Evolutionary conservation across 2,888 invertebrate genomes (phyloP), one percentile per base, ranked within the genome.

Genomic region (Beris morrisii): DNA sequence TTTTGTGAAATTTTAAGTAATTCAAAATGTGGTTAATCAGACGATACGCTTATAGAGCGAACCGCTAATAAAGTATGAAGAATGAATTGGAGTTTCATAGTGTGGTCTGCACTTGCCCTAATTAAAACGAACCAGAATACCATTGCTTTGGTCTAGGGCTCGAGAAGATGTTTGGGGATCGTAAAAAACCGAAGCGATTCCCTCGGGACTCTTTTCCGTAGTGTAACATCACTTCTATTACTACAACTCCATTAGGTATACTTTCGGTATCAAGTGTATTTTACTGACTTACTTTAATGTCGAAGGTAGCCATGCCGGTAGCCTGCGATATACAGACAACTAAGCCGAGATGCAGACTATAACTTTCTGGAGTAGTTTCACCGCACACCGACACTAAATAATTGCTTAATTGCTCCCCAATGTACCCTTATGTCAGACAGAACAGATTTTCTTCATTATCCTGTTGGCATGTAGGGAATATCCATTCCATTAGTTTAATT

Each of bases 391-490:
- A 58, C 57, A 58, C 45, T 58, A 58, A 58, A 58, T 45, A 45
- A 45, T 58, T 58, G 57, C 57, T 44, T 58, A 58, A 58, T 58
- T 58, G 57, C 45, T 58, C 57, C 57, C 57, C 57, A 28, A 22
- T 58, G 57, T 45, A 30, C 45, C 22, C 57, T 58, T 58, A 28
- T 30, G 45, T 28, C 28, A 45, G 45, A 45, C 28, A 45, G 45
- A 58, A 58, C 57, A 58, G 46, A 58, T 58, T 58, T 58, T 58
- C 12, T 46, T 58, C 57, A 58, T 58, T 58, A 58, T 58, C 45
- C 30, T 58, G 57, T 46, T 45, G 22, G 45, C 57, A 58, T 58
- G 30, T 46, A 30, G 45, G 57, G 57, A 58, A 46, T 58, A 11
- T 22, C 22, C 9, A 22, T 11, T 52, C 11, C 28, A 28, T 48